Conservation (phyloP, 2,888 invertebrate species). For the Spatulosminthurus flaviceps region DNA sequence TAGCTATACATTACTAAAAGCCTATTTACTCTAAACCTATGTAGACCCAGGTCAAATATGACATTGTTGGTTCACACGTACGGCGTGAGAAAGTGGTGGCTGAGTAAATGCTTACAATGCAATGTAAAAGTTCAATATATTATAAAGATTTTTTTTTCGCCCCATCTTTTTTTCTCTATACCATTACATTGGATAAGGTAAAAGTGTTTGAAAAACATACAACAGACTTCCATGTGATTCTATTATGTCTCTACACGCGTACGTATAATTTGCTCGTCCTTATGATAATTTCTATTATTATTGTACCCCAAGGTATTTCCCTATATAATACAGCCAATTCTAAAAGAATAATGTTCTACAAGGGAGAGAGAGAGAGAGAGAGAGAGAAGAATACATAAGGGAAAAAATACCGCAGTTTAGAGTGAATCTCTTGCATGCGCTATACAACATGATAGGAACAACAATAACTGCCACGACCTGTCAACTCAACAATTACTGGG, state of each 20-base stretch:
- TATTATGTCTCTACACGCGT: not conserved
- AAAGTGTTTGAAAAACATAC: too few species aligned
- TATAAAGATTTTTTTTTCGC: not conserved
- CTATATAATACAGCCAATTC: not conserved
- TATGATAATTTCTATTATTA: not conserved
- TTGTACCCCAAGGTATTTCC: not conserved
- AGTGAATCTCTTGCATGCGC: too few species aligned
- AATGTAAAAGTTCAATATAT: not conserved
- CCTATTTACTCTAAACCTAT: not conserved
- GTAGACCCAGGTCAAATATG: not conserved
- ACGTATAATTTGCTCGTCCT: not conserved
- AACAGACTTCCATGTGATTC: too few species aligned
- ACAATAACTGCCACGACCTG: constrained; percentile 6
- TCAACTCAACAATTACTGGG: not conserved
- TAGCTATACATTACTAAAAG: not conserved
- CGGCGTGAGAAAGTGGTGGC: not conserved
- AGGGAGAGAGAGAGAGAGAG: too few species aligned
- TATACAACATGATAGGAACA: too few species aligned
- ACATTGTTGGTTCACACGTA: constrained; percentile 2
- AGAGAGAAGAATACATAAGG: too few species aligned
- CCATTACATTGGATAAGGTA: too few species aligned
- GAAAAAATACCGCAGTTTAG: too few species aligned
- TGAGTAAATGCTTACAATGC: not conserved
- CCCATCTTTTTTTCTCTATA: not conserved
- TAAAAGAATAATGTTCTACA: not conserved